Percentiles rank a stretch among this genome's conserved stretches.
phyloP scores from a whole-genome alignment of 2,888 invertebrate genomes.

The Acleris emargana region DNA sequence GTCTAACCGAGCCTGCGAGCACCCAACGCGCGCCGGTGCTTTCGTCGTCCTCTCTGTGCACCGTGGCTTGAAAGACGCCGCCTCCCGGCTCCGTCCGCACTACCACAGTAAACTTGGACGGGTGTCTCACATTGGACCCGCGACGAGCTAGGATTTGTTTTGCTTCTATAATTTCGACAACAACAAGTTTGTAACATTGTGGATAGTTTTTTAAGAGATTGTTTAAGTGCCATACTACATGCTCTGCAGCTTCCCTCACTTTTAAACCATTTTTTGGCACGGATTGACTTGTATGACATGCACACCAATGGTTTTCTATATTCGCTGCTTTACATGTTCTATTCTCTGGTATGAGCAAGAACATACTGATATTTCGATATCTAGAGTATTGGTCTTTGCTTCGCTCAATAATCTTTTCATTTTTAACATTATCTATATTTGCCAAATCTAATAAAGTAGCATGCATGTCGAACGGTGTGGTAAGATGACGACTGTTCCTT shows the following conservation, averaged over 20 bases:
- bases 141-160: conserved; percentile 82
- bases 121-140: conserved; percentile 45
- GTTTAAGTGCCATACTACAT: conserved; percentile 86
- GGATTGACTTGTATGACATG: conserved; percentile 86
- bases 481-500: conserved; percentile 86
- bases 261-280: conserved; percentile 74
- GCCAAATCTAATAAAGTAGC: conserved; percentile 88
- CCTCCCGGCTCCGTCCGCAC: conserved; percentile 85
- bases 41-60: conserved; percentile 53
- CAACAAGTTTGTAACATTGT: conserved; percentile 85
- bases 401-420: conserved; percentile 49
- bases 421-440: conserved; percentile 60
- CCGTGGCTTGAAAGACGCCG: conserved; percentile 90
- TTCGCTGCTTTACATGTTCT: conserved; percentile 89
- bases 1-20: conserved; percentile 88
- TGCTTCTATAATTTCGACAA: conserved; percentile 63
- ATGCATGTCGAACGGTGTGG: conserved; percentile 90
- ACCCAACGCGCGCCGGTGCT: conserved; percentile 46
- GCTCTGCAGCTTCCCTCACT: conserved; percentile 82
- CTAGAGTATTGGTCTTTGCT: conserved; percentile 50
- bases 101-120: conserved; percentile 84
- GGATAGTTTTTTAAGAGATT: conserved; percentile 80
- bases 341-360: conserved; percentile 85
- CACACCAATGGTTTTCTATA: conserved; percentile 92
- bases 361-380: conserved; percentile 87